Percentiles rank a stretch among this genome's conserved stretches.
Evolutionary conservation across 2,797 vertebrate species (phyloP).

Genomic region (Balearica regulorum): DNA sequence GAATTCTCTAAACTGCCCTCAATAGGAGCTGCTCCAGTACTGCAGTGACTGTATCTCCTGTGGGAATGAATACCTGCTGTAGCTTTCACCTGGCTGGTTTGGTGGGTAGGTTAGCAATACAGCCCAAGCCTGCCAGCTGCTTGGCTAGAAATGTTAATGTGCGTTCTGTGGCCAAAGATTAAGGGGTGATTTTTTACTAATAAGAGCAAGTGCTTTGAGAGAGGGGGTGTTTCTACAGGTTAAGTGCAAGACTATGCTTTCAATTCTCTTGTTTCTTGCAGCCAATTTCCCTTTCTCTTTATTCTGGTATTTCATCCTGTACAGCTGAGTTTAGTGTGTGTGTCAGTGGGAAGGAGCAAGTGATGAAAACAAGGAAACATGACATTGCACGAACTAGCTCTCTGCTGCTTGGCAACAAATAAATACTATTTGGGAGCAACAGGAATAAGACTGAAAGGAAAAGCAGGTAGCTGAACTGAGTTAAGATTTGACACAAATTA

Average conservation of each 20-base stretch:
- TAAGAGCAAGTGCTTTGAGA: neutral
- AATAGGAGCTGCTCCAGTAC: neutral
- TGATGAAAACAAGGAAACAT: conserved; percentile 14
- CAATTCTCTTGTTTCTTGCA: neutral
- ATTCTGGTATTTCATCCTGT: neutral
- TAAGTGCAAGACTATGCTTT: neutral
- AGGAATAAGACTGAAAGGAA: neutral
- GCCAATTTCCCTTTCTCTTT: neutral
- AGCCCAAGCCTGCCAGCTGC: neutral
- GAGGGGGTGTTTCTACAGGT: neutral
- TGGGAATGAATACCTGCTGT: neutral
- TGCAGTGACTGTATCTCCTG: neutral
- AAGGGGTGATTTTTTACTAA: neutral
- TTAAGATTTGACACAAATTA: neutral
- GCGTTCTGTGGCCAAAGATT: neutral
- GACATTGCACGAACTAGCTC: neutral
- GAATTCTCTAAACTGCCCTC: neutral
- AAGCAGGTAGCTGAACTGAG: neutral
- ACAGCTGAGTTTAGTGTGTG: neutral
- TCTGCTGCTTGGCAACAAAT: conserved; percentile 31
- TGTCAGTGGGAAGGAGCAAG: neutral
- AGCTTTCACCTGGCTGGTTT: neutral
- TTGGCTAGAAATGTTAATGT: neutral
- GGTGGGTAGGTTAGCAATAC: neutral
- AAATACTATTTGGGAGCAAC: neutral